Evolutionary conservation across 1,140 invertebrate genomes (phyloP).

Genomic region (Drosophila ogumai): DNA sequence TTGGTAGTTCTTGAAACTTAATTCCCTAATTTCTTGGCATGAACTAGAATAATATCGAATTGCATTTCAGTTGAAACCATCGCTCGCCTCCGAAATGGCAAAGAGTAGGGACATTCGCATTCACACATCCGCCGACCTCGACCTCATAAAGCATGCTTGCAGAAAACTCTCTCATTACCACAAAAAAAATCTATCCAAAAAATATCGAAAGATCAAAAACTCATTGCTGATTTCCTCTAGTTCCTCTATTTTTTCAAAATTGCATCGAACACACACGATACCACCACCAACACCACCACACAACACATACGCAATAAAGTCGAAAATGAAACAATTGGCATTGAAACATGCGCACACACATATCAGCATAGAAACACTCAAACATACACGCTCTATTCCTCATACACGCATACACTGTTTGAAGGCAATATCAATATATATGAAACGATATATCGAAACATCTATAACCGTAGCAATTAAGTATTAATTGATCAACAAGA

Average conservation of each 20-base stretch:
- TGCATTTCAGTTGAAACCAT: conserved; percentile 36
- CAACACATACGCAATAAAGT: conserved; percentile 29
- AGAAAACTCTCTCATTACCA: conserved; percentile 33
- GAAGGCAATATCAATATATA: conserved; percentile 32
- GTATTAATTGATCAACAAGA: conserved; percentile 43
- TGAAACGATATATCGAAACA: conserved; percentile 29
- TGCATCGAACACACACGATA: conserved; percentile 35
- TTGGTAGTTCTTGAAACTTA: conserved; percentile 47
- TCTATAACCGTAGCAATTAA: conserved; percentile 55
- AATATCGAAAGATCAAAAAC: conserved; percentile 20
- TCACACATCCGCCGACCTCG: conserved; percentile 45
- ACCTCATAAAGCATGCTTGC: conserved; percentile 57
- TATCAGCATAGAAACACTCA: conserved; percentile 30
- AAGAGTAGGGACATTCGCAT: conserved; percentile 23
- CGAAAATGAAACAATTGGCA: conserved; percentile 67
- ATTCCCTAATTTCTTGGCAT: conserved; percentile 37
- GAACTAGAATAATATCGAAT: conserved; percentile 26
- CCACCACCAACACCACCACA: conserved; percentile 19
- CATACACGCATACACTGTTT: conserved; percentile 53
- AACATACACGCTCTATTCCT: conserved; percentile 43
- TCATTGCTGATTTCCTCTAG: conserved; percentile 25
- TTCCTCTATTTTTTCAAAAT: conserved; percentile 34
- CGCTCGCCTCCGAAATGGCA: conserved; percentile 15
- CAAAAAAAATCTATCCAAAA: conserved; percentile 7
- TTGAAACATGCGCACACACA: conserved; percentile 51